Base-by-base conservation (phyloP, 2,113 vertebrate species). In the Halichoerus grypus region DNA sequence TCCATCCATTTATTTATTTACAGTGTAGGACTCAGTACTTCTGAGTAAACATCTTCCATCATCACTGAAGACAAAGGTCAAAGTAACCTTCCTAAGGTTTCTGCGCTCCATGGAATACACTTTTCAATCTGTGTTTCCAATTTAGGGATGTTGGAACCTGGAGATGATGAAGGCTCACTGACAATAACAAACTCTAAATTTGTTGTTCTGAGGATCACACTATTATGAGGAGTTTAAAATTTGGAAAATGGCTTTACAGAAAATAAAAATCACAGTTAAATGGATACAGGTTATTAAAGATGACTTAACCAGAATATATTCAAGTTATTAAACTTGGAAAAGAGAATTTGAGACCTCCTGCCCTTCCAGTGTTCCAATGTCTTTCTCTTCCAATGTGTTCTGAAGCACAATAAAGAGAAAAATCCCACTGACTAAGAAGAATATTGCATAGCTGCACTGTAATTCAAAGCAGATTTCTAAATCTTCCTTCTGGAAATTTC, bases 381-480 rank as follows among this genome's bases (percentile, higher is more conserved):
- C 87, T 80, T 95, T 91, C 74, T 97, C 39, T 92, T 91, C 89
- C 92, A 95, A 14, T 39, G 80, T 97, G 92, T 94, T 98, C 94
- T 24, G 72, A 93, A 95, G 83, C 33, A 53, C 53, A 95, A 91
- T 97, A 95, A 95, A 82, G 82, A 95, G 61, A 96, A 95, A 94
- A 95, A 77, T 28, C 55, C 81, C 91, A 81, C 94, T 94, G 93
- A 97, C 84, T 97, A 93, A 97, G 93, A 88, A 96, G 97, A 92
- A 88, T 90, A 96, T 81, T 82, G 95, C 88, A 91, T 96, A 1
- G 87, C 59, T 57, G 39, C 55, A 91, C 91, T 90, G 7, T 98
- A 98, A 98, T 97, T 97, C 88, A 97, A 97, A 98, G 65, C 98
- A 98, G 97, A 91, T 96, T 97, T 97, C 76, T 85, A 92, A 95